Conservation (phyloP, 2,113 vertebrate genomes). For the Anarhynchus alexandrinus region DNA sequence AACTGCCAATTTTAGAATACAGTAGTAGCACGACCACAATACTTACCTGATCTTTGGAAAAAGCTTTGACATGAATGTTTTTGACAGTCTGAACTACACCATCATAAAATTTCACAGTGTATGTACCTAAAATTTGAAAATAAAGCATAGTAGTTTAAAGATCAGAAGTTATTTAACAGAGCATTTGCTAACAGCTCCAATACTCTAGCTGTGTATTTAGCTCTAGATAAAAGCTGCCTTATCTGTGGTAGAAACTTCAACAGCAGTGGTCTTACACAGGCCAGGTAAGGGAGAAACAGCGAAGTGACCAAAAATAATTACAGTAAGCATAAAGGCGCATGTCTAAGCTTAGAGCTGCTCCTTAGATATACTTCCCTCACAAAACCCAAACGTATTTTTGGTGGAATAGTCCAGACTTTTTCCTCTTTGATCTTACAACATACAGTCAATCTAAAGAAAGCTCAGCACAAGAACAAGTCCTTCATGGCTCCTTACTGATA, state of each 20-base stretch:
- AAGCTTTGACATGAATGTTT: constrained; percentile 93
- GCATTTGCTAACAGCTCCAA: neutral
- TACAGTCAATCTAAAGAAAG: neutral
- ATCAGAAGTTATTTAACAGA: neutral
- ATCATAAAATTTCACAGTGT: constrained; percentile 96
- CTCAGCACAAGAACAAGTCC: neutral
- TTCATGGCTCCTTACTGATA: neutral
- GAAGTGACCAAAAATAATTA: neutral
- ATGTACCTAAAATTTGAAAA: constrained; percentile 83
- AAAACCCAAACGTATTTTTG: neutral
- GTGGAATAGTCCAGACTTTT: neutral
- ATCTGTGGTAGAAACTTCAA: neutral
- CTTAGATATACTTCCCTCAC: neutral
- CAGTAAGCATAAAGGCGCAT: neutral
- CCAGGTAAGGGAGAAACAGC: neutral
- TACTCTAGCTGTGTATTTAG: neutral
- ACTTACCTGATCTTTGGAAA: constrained; percentile 86
- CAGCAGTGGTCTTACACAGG: neutral
- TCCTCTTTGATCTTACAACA: neutral
- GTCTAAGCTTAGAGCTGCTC: neutral
- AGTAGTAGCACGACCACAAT: neutral
- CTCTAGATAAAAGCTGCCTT: neutral
- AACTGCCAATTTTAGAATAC: neutral
- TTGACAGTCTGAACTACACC: constrained; percentile 95
- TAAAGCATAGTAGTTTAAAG: neutral